Conservation (phyloP, 2,113 vertebrate species). For the Daphoenositta chrysoptera region DNA sequence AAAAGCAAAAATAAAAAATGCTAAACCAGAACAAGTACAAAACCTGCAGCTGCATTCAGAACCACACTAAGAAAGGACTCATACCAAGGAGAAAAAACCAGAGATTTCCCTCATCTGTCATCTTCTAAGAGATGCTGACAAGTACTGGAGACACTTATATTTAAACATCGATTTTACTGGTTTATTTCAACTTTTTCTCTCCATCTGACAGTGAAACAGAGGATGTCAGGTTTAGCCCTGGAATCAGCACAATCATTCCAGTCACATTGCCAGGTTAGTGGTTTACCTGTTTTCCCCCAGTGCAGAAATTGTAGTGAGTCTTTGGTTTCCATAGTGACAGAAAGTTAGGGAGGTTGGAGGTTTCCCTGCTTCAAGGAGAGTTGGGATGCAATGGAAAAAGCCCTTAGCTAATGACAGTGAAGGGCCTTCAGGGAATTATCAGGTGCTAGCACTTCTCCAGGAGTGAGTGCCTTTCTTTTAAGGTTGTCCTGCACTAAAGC, state of each 20-base stretch:
- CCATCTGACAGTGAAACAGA: neutral
- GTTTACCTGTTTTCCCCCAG: neutral
- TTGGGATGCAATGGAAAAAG: slow-evolving; percentile 38
- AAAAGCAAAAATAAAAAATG: neutral
- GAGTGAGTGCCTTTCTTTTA: slow-evolving; percentile 39
- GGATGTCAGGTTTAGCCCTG: neutral
- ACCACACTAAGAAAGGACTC: neutral
- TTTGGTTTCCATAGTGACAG: neutral
- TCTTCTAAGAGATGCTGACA: neutral
- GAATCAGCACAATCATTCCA: neutral
- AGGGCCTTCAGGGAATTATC: slow-evolving; percentile 36
- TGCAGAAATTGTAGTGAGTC: neutral
- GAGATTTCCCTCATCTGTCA: neutral
- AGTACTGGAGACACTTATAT: neutral
- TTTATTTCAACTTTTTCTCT: neutral
- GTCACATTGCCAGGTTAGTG: neutral
- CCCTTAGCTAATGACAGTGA: slow-evolving; percentile 11
- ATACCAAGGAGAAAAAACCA: neutral
- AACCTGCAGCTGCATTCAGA: neutral
- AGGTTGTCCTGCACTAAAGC: neutral
- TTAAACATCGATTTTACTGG: neutral
- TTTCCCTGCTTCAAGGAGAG: slow-evolving; percentile 9
- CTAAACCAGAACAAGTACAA: neutral
- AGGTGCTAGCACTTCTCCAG: slow-evolving; percentile 43
- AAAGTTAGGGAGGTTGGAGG: neutral